Evolutionary conservation across 2,113 vertebrate species (phyloP).

Genomic region (Picathartes gymnocephalus): DNA sequence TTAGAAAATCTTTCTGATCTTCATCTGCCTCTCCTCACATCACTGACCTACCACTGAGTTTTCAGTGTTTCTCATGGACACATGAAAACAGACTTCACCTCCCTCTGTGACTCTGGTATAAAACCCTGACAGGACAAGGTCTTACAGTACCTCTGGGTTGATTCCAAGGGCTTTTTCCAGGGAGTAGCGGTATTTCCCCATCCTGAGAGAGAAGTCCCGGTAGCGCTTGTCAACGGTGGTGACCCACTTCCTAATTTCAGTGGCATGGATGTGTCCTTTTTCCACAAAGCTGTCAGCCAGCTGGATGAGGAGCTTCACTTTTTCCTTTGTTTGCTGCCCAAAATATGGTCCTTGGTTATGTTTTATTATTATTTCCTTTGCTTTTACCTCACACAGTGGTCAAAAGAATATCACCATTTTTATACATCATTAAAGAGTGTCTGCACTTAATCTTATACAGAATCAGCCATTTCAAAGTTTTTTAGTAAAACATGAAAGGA

Average conservation of each 20-base stretch:
- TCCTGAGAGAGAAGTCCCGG: constrained; percentile 91
- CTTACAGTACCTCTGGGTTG: constrained; percentile 84
- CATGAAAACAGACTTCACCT: fast-evolving
- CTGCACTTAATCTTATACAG: background rate
- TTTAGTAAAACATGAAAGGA: background rate
- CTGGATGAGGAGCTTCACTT: constrained; percentile 96
- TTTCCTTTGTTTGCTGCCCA: constrained; percentile 95
- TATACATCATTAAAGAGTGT: background rate
- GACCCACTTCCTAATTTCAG: constrained; percentile 96
- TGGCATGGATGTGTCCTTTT: constrained; percentile 92
- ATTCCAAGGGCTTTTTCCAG: constrained; percentile 92
- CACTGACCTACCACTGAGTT: background rate
- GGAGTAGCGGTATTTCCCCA: constrained; percentile 89
- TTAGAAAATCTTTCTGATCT: background rate
- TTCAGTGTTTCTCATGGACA: background rate
- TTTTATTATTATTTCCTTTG: background rate
- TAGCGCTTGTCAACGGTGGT: constrained; percentile 93
- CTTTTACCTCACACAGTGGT: background rate
- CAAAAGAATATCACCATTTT: background rate
- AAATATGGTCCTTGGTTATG: constrained; percentile 55
- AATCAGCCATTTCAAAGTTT: background rate
- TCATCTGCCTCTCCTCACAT: background rate
- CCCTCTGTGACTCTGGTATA: background rate
- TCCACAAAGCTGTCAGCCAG: constrained; percentile 95
- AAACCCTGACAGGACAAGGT: background rate